These are phyloP conservation scores for Antennarius striatus DNA, from an alignment of 2,113 vertebrate species.

Conservation along the genomic window DNA sequence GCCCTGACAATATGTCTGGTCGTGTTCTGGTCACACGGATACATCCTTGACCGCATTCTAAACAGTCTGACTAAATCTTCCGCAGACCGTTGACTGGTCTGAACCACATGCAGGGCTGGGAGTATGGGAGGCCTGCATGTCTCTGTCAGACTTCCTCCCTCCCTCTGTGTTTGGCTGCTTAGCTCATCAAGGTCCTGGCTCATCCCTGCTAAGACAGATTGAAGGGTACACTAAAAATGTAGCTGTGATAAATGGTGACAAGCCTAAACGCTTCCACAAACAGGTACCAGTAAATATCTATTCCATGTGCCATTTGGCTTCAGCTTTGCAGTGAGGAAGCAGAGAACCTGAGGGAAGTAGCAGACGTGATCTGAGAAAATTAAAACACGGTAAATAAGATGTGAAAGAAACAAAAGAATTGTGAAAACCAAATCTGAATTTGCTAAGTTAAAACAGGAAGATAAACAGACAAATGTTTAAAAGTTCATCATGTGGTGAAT, in stretches of 20 bases:
- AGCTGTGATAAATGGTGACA: conserved; percentile 71
- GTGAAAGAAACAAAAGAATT: too few species aligned
- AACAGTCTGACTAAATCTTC: conserved; percentile 46
- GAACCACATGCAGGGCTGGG: conserved; percentile 55
- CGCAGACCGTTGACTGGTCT: conserved; percentile 53
- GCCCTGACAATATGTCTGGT: conserved; percentile 36
- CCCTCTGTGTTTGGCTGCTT: conserved; percentile 67
- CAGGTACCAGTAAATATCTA: conserved; percentile 63
- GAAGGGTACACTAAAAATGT: conserved; percentile 69
- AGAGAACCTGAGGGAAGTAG: conserved; percentile 28
- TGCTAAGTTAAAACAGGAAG: too few species aligned
- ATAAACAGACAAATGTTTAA: too few species aligned
- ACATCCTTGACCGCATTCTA: conserved; percentile 59
- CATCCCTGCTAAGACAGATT: conserved; percentile 63
- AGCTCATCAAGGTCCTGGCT: conserved; percentile 68
- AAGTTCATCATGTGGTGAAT: too few species aligned
- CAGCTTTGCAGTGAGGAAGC: conserved; percentile 24
- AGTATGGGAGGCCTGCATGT: conserved; percentile 39
- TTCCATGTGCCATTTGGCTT: conserved; percentile 54
- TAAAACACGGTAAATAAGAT: conserved; percentile 6
- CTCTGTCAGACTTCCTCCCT: conserved; percentile 53
- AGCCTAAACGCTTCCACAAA: conserved; percentile 64
- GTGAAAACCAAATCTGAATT: too few species aligned
- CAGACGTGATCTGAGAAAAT: conserved; percentile 9
- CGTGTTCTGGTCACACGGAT: conserved; percentile 48